Evolutionary conservation across 2,113 vertebrate species (phyloP), one percentile per base, ranked within the genome.

Genomic region (Mormyrus iriodes): DNA sequence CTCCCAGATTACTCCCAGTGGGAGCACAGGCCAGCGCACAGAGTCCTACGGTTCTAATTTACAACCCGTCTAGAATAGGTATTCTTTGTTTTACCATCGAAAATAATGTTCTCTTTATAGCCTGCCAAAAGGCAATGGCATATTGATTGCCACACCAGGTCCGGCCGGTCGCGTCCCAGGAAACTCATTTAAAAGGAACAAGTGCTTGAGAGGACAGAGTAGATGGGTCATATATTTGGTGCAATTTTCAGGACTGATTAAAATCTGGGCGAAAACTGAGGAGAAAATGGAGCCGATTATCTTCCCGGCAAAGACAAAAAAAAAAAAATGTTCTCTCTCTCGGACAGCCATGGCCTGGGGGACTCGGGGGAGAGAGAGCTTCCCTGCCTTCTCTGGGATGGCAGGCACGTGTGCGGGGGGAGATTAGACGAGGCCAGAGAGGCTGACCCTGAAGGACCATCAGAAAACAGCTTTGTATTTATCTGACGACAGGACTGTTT

Each of bases 61-160:
- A 95, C 93, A 93, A 91, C 93, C 89, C 90, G 93, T 92, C 91
- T 94, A 94, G 94, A 95, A 96, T 94, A 94, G 93, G 93, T 88
- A 94, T 85, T 94, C 83, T 95, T 91, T 91, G 92, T 92, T 94
- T 89, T 90, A 94, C 90, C 94, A 94, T 94, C 90, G 95, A 93
- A 92, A 95, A 93, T 90, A 90, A 92, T 91, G 93, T 92, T 85
- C 84, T 87, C 86, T 15, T 31, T 87, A 82, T 89, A 91, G n/a
- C 91, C 87, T 93, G 95, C 94, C 95, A 96, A 95, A 79, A 94
- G 91, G 94, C 93, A 94, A 95, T 93, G 2, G 17, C 85, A 31
- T 86, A 91, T 90, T 95, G 94, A 96, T 95, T 93, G 94, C 91
- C 44, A 91, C 91, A 96, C 89, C 95, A 95, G 95, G 93, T 93